Percentiles rank a stretch among this genome's conserved stretches.
phyloP scores from a whole-genome alignment of 1,140 invertebrate genomes.

The Acarapis woodi region DNA sequence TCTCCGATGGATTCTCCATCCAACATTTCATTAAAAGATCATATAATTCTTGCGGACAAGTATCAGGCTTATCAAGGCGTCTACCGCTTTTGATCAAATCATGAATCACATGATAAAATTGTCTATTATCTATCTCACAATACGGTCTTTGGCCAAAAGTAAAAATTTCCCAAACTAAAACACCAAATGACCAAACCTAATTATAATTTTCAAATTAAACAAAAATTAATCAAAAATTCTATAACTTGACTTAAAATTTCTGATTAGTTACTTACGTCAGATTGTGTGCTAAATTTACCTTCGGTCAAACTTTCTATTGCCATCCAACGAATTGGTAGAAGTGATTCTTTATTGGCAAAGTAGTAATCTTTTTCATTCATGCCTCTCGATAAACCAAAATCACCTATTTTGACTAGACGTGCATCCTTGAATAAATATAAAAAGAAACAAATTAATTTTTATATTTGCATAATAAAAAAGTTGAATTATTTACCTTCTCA shows the following conservation, averaged over 20 bases:
- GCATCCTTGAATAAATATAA: no score
- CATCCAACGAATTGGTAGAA: conserved; percentile 65
- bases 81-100: conserved; percentile 63
- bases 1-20: no score
- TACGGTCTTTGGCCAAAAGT: conserved; percentile 91
- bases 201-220: no score
- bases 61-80: conserved; percentile 2
- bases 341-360: conserved; percentile 49
- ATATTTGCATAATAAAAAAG: no score
- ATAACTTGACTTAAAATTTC: no score
- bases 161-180: conserved; percentile 93
- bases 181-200: conserved; percentile 75
- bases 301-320: conserved; percentile 82
- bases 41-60: conserved; percentile 64
- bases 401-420: conserved; percentile 69
- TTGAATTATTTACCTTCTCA: no score
- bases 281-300: conserved; percentile 66
- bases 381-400: conserved; percentile 64
- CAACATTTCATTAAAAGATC: conserved; percentile 80
- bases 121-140: conserved; percentile 42
- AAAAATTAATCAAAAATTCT: no score
- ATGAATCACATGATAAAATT: no score
- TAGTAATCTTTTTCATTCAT: conserved; percentile 94
- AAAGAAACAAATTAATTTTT: no score
- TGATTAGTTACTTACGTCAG: no score